A percentile compares a stretch with the other conserved stretches of the same genome.
Conservation (phyloP, 2,888 invertebrate species). For the Tenthredo notha region DNA sequence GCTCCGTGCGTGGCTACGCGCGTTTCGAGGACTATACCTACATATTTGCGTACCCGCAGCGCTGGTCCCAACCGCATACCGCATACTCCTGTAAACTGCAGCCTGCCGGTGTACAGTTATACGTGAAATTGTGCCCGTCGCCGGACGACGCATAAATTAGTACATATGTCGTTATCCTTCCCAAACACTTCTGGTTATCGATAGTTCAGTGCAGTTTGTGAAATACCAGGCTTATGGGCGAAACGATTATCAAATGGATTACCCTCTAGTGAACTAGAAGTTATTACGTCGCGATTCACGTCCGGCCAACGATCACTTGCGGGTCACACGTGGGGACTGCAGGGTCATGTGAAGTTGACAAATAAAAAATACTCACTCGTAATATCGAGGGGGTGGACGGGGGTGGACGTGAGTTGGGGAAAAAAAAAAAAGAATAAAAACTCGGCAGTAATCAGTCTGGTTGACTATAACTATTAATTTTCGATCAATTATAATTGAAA, state of each 20-base stretch:
- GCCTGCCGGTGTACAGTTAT: neutral
- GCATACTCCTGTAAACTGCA: neutral
- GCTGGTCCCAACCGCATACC: neutral
- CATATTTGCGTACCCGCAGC: neutral
- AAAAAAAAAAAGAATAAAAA: too few species aligned
- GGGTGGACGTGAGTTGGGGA: neutral
- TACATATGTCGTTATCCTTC: neutral
- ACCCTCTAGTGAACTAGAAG: neutral
- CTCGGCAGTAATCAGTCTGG: neutral
- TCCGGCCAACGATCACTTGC: neutral
- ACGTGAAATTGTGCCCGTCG: neutral
- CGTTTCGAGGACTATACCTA: neutral
- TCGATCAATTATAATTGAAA: neutral
- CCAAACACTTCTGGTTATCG: neutral
- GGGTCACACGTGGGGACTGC: neutral
- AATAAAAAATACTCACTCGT: neutral
- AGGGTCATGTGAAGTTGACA: neutral
- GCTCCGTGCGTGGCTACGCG: neutral
- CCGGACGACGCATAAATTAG: neutral
- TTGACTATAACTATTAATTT: too few species aligned
- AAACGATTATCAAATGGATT: neutral
- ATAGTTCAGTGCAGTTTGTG: neutral
- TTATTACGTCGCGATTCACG: neutral
- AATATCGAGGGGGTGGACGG: too few species aligned
- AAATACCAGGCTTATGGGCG: constrained; percentile 3